phyloP scores from a whole-genome alignment of 2,888 invertebrate species.

The Eurois occulta region DNA sequence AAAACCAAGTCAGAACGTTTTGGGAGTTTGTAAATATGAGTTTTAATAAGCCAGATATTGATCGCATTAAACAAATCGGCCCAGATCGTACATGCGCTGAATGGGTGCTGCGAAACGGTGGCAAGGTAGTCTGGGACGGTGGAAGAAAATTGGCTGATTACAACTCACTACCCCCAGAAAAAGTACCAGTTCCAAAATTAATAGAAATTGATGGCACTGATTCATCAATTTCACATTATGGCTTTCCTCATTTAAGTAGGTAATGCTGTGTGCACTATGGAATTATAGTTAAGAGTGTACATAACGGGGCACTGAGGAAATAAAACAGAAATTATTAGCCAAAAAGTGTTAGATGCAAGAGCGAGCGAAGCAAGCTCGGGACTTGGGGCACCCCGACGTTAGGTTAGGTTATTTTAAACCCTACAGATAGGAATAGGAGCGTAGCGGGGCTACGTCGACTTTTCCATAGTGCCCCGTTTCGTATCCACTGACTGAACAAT shows the following conservation, averaged over 20 bases:
- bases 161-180: conserved; percentile 92
- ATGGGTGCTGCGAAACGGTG: conserved; percentile 98
- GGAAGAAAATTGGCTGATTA: conserved; percentile 92
- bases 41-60: conserved; percentile 93
- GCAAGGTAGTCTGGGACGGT: conserved; percentile 93
- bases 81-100: conserved; percentile 98
- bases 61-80: conserved; percentile 93
- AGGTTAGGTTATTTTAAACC: no score
- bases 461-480: no score
- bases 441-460: no score
- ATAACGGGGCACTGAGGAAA: no score
- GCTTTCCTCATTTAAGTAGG: conserved; percentile 95
- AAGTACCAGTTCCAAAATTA: conserved; percentile 85
- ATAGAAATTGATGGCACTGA: conserved; percentile 95
- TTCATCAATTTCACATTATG: conserved; percentile 95
- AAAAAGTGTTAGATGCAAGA: no score
- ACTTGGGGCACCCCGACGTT: no score
- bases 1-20: conserved; percentile 79
- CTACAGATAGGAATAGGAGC: no score
- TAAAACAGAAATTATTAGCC: no score
- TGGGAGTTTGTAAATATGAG: conserved; percentile 91
- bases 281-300: no score
- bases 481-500: no score
- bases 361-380: no score
- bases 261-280: not conserved